A percentile compares a stretch with the other conserved stretches of the same genome.
Conservation (phyloP, 1,140 invertebrate genomes). For the Laupala kohalensis region DNA sequence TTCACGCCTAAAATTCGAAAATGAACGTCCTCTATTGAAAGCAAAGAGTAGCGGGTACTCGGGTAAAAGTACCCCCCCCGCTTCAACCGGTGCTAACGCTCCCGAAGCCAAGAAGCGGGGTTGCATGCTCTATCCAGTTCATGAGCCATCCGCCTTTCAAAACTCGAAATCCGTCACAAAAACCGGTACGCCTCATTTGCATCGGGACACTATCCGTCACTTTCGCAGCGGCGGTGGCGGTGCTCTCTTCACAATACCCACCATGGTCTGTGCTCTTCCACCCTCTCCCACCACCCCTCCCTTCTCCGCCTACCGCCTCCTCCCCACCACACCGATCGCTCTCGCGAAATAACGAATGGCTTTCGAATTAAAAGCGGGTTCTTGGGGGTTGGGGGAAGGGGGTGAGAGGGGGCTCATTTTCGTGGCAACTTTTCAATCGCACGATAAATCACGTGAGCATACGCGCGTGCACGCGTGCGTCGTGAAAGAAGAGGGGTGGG, state of each 20-base stretch:
- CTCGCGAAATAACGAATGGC: no score
- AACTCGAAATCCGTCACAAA: background rate
- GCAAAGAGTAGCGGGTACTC: background rate
- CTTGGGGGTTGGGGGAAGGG: no score
- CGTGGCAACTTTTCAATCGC: background rate
- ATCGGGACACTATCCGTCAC: background rate
- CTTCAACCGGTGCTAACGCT: background rate
- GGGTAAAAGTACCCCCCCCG: background rate
- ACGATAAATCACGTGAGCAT: background rate
- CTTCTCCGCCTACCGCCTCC: no score
- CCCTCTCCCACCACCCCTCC: no score
- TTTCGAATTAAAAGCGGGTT: no score
- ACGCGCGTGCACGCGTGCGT: background rate
- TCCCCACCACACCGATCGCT: no score
- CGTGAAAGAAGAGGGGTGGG: background rate
- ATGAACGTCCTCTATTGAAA: background rate
- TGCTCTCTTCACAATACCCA: background rate
- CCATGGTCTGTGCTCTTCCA: background rate
- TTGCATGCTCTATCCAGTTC: background rate
- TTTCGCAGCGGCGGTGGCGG: background rate
- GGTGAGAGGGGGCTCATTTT: background rate
- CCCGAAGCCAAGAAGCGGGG: background rate
- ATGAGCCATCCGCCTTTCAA: background rate
- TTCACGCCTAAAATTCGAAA: background rate
- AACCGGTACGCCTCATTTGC: background rate